phyloP scores from a whole-genome alignment of 2,797 vertebrate genomes.

The Sparus aurata region DNA sequence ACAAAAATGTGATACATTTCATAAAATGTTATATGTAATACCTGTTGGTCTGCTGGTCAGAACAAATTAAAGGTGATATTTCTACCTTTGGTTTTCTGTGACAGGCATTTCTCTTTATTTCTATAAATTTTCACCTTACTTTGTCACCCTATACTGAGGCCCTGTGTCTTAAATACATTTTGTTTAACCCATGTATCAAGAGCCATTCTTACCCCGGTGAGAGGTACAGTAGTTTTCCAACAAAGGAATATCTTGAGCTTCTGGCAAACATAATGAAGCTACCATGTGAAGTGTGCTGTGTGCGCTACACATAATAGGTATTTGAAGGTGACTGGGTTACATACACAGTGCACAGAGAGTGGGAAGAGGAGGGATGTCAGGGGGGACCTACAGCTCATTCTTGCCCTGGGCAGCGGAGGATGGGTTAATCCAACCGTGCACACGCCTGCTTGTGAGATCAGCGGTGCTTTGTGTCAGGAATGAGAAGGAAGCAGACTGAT shows the following conservation, averaged over 20 bases:
- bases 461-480: background rate
- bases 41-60: background rate
- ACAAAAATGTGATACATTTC: no score
- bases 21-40: background rate
- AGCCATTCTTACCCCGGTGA: background rate
- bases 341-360: constrained; percentile 1
- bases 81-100: background rate
- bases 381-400: background rate
- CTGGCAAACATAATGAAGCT: background rate
- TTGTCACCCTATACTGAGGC: background rate
- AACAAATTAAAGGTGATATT: background rate
- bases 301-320: background rate
- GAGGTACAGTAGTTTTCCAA: background rate
- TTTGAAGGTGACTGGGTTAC: constrained; percentile 22
- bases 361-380: background rate
- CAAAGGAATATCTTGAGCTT: background rate
- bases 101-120: background rate
- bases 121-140: background rate
- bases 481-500: background rate
- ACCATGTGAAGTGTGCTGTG: constrained; percentile 4
- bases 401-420: background rate
- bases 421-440: background rate
- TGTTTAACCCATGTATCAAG: background rate
- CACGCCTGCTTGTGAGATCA: background rate
- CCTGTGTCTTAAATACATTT: background rate